Evolutionary conservation across 2,113 vertebrate species (phyloP), one percentile per base, ranked within the genome.

Genomic region (Nothobranchius kuhntae): DNA sequence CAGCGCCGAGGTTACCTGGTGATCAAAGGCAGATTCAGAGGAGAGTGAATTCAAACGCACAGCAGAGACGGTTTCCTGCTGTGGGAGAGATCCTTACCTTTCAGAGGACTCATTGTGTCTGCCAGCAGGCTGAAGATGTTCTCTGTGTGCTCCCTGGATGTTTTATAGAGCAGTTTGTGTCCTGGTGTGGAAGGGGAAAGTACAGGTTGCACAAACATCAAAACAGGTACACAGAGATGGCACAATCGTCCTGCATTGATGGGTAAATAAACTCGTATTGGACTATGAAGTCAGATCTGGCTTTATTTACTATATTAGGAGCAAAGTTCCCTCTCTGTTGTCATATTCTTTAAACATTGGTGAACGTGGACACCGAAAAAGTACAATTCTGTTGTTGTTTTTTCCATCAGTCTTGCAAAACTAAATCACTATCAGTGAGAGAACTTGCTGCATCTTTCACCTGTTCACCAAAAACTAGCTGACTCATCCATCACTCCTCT

Each of bases 131-230:
- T 10, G 61, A 17, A 35, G 53, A 46, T 55, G 11, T 11, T 26
- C n/a, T 35, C 63, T 45, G n/a, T 53, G 1, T 48, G 56, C 50
- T 42, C 56, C 53, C 36, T 72, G 10, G 9, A 50, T 58, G 62
- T 75, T 82, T 84, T 74, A 71, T 73, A 67, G 65, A 70, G 73
- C 12, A 4, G 46, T 62, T 57, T 61, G 56, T 55, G 57, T 73
- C 51, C 48, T 12, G 45, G 68, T 50, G 48, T 36, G 40, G 42
- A 40, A 13, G 12, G 9, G 4, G 24, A 73, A 67, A 71, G 59
- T 66, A 72, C 67, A 73, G 75, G 68, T 72, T 82, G 71, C 8
- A 50, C 50, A 76, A 73, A 71, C 68, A 42, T 44, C 30, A 30
- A 30, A 30, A 69, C 36, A 21, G 21, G 21, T 52, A 15, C 15